Evolutionary conservation across 2,888 invertebrate genomes (phyloP), one percentile per base, ranked within the genome.

Genomic region (Achlya flavicornis): DNA sequence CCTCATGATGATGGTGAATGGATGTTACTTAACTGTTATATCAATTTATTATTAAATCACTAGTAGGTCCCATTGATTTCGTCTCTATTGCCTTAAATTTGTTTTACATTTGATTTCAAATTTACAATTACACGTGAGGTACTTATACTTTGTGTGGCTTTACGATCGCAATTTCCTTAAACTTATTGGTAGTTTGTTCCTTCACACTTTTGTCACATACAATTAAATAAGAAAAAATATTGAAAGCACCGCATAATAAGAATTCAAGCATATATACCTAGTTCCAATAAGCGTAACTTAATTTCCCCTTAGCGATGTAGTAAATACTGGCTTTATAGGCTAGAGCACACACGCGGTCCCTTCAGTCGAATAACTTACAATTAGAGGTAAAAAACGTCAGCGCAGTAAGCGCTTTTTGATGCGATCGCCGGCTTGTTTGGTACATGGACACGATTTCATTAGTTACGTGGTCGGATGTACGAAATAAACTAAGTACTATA

Each of bases 381-480:
- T 89, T 88, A 88, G 84, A 80, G 74, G 79, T 79, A 85, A 88
- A 89, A 87, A 89, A 84, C 76, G 75, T 67, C 72, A 73, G 77
- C 73, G 77, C 74, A 76, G 84, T 89, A 88, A 89, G 86, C 88
- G 85, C 84, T 88, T 90, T 90, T 88, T 89, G 88, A 89, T 88
- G 87, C 83, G 86, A 85, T 85, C 84, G 75, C 77, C 77, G 73
- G 80, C 81, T 84, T 87, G 85, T 88, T 87, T 84, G 83, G 81
- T 78, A 79, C 79, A 75, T 77, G 76, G 80, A 85, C 86, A 83
- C 83, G 88, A 89, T 89, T 89, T 89, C 88, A 89, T 89, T 89
- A 89, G 85, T 78, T 75, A 74, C 65, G 53, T 19, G 19, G 19
- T 64, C 72, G 74, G 85, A 88, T 84, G 81, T 85, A 80, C 72